Conservation (phyloP, 2,113 vertebrate genomes). For the Lathamus discolor region DNA sequence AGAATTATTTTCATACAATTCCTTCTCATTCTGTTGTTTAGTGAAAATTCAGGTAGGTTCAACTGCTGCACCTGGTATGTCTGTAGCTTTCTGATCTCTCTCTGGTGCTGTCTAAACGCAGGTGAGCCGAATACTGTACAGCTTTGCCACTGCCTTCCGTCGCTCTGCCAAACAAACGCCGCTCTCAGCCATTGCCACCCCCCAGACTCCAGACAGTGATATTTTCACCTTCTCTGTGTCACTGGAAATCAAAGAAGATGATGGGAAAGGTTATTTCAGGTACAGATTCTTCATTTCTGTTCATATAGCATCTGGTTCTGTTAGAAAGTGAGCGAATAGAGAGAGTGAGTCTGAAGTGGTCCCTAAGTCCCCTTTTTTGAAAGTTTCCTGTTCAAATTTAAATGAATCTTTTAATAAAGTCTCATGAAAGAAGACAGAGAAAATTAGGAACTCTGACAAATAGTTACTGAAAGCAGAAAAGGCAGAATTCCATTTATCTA, state of each 20-base stretch:
- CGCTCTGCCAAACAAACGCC: constrained; percentile 90
- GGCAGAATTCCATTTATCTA: neutral
- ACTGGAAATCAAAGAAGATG: constrained; percentile 97
- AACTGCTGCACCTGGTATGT: neutral
- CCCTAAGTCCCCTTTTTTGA: neutral
- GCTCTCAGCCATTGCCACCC: constrained; percentile 80
- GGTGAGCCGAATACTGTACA: constrained; percentile 97
- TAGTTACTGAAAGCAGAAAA: neutral
- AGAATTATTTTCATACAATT: fast-evolving
- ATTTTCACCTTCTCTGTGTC: constrained; percentile 97
- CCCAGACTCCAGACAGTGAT: constrained; percentile 93
- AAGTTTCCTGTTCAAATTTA: neutral
- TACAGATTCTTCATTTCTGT: constrained; percentile 47
- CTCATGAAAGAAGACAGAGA: neutral
- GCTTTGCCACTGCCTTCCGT: constrained; percentile 97
- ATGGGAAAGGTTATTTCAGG: constrained; percentile 98
- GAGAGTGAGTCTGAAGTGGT: neutral
- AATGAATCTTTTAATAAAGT: neutral
- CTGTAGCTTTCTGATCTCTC: neutral
- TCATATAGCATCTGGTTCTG: fast-evolving
- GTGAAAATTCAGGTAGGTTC: neutral
- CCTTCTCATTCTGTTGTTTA: neutral
- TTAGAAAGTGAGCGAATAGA: neutral
- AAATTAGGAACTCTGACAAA: neutral
- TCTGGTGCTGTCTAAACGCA: constrained; percentile 46